Evolutionary conservation across 2,888 invertebrate species (phyloP), one percentile per base, ranked within the genome.

Genomic region (Molanna angustata): DNA sequence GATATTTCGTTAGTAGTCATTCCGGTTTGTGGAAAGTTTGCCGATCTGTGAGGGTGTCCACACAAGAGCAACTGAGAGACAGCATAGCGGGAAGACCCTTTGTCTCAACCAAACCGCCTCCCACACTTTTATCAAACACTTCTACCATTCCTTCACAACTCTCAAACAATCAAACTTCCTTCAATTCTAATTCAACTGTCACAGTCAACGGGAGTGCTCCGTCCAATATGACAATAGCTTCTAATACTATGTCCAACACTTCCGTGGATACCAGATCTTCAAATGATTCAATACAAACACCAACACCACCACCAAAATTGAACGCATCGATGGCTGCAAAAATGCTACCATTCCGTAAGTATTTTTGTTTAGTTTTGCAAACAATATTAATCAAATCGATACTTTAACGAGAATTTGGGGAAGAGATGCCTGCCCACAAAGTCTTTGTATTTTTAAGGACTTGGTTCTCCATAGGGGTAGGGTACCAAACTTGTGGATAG

Each of bases 1-100:
- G 80, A 50, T 83, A 80, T 63, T 82, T 88, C 49, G 69, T 86
- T 64, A 79, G 77, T 62, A 86, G 86, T 60, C 78, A 87, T 62
- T 81, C 84, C 2, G 88, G 89, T 0, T 69, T 89, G 4, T 88
- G 87, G 86, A 76, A 78, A 63, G 78, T 79, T 45, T 85, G 84
- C 65, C 69, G 80, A 48, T 66, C 70, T 32, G 72, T 78, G 48
- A 71, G 72, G 59, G 64, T 67, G 45, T 71, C 74, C 1, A 56
- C 42, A 55, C 58, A 37, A 6, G 49, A 49, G 49, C 52, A 52
- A 42, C 22, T 49, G 16, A 44, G 43, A 27, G 52, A 54, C 49
- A 45, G 44, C n/a, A 17, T 43, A 9, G 47, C 48, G 4, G 57
- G 57, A 1, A 50, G 21, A 33, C 20, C 40, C 4, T 52, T 52